A percentile compares a stretch with the other conserved stretches of the same genome.
Evolutionary conservation across 2,888 invertebrate species (phyloP).

Genomic region (Pollenia griseotomentosa): DNA sequence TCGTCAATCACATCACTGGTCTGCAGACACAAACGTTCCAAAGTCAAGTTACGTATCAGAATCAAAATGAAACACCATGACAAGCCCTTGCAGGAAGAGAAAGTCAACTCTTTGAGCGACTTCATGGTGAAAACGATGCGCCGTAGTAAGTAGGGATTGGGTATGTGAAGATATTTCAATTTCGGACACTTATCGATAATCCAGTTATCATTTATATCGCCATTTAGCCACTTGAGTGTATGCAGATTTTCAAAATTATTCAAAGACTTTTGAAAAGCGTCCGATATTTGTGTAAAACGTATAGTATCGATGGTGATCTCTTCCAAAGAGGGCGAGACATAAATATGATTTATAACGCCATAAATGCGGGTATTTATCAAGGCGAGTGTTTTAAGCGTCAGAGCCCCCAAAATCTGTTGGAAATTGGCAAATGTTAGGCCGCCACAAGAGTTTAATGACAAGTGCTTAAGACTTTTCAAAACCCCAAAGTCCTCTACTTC

Average conservation of each 20-base stretch:
- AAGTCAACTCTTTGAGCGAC: constrained; percentile 56
- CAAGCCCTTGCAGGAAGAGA: constrained; percentile 59
- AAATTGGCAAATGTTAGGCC: constrained; percentile 68
- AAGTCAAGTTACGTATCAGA: constrained; percentile 56
- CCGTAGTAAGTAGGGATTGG: constrained; percentile 65
- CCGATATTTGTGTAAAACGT: constrained; percentile 64
- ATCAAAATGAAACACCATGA: constrained; percentile 68
- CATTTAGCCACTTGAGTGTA: constrained; percentile 63
- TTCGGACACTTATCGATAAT: constrained; percentile 69
- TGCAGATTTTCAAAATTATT: constrained; percentile 68
- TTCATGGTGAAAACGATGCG: constrained; percentile 68
- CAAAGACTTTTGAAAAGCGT: constrained; percentile 66
- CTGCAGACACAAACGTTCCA: constrained; percentile 53
- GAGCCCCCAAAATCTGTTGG: constrained; percentile 64
- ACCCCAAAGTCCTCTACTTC: constrained; percentile 51
- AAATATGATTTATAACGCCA: constrained; percentile 66
- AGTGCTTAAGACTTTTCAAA: constrained; percentile 38
- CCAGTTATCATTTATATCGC: constrained; percentile 70
- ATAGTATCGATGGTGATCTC: constrained; percentile 65
- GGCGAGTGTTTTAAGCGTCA: constrained; percentile 42
- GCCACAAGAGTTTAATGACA: constrained; percentile 54
- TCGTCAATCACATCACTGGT: constrained; percentile 57
- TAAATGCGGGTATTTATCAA: constrained; percentile 63
- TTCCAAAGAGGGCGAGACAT: constrained; percentile 54
- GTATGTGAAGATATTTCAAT: constrained; percentile 62